A percentile compares a stretch with the other conserved stretches of the same genome.
Evolutionary conservation across 1,140 invertebrate genomes (phyloP).

Genomic region (Bombyx mori): ASM3026992v2 NC_085128.1:16019501-16020000

Average conservation of each 20-base stretch:
- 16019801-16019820: neutral
- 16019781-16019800: neutral
- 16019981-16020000: constrained; percentile 14
- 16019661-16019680: neutral
- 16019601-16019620: constrained; percentile 1
- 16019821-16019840: neutral
- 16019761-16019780: neutral
- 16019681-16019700: constrained; percentile 3
- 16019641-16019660: constrained; percentile 2
- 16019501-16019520: neutral
- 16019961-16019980: constrained; percentile 8
- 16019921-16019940: neutral
- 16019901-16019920: neutral
- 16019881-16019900: neutral
- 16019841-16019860: neutral
- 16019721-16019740: neutral
- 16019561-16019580: constrained; percentile 1
- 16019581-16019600: neutral
- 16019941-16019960: neutral
- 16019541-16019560: neutral
- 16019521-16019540: neutral
- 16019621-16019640: constrained; percentile 1
- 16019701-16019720: constrained; percentile 6
- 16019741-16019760: constrained; percentile 7
- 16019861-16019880: neutral